Evolutionary conservation across 2,888 invertebrate genomes (phyloP).

Genomic region (Lithophane ornitopus): DNA sequence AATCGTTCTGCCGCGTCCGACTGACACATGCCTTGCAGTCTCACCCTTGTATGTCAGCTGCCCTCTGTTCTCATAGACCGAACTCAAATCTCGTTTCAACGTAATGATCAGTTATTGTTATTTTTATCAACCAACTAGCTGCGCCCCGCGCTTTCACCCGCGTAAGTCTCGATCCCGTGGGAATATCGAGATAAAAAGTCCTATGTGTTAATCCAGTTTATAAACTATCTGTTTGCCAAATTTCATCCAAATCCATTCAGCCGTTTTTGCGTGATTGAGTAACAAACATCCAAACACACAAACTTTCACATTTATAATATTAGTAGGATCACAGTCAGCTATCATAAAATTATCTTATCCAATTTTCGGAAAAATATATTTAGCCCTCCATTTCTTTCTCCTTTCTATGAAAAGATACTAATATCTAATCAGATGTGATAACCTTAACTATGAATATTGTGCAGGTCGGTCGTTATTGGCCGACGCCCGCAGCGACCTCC

Average conservation of each 20-base stretch:
- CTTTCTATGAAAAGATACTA: constrained; percentile 16
- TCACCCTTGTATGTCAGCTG: neutral
- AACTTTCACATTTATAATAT: no score
- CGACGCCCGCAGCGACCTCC: constrained; percentile 93
- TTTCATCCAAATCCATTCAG: no score
- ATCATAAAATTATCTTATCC: constrained; percentile 14
- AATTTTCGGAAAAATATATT: constrained; percentile 26
- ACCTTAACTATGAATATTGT: constrained; percentile 50
- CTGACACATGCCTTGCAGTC: neutral
- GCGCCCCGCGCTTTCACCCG: no score
- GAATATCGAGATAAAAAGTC: no score
- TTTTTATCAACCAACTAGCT: constrained; percentile 15
- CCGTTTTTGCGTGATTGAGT: no score
- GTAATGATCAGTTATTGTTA: neutral
- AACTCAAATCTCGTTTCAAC: constrained; percentile 9
- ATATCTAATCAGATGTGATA: constrained; percentile 34
- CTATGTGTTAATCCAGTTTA: no score
- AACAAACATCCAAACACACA: no score
- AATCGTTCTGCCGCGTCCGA: neutral
- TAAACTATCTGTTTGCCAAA: no score
- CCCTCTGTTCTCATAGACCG: neutral
- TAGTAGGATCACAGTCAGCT: no score
- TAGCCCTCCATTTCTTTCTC: constrained; percentile 24
- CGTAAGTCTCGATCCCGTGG: no score
- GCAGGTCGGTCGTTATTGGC: constrained; percentile 92